These are phyloP conservation scores for Panagrolaimus sp. DNA, from an alignment of 1,140 invertebrate genomes.

Conservation along the genomic window DNA sequence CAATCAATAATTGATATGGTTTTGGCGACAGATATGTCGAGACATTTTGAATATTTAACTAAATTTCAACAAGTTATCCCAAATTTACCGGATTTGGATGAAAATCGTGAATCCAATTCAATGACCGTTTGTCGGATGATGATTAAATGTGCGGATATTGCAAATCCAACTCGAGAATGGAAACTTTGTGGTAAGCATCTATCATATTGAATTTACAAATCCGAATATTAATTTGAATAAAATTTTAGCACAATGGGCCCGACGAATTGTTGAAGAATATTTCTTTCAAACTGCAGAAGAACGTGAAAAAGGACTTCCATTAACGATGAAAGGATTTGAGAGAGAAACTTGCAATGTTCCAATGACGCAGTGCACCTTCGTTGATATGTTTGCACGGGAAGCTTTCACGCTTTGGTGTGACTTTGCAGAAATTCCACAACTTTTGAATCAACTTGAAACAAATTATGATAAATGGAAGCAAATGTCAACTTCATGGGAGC, in stretches of 20 bases:
- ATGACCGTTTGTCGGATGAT: conserved; percentile 58
- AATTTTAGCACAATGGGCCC: conserved; percentile 44
- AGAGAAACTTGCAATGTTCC: conserved; percentile 58
- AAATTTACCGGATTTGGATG: conserved; percentile 35
- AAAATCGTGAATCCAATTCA: conserved; percentile 53
- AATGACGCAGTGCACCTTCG: conserved; percentile 39
- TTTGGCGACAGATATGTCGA: conserved; percentile 53
- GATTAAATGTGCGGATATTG: conserved; percentile 59
- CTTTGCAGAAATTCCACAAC: conserved; percentile 53
- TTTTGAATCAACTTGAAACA: conserved; percentile 44
- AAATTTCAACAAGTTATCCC: conserved; percentile 53
- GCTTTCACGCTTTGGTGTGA: conserved; percentile 55
- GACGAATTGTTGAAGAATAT: conserved; percentile 58
- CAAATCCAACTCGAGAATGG: conserved; percentile 56
- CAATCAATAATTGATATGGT: conserved; percentile 59
- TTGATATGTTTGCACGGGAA: conserved; percentile 59
- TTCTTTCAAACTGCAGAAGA: conserved; percentile 57
- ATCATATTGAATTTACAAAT: too few species aligned
- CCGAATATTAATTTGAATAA: too few species aligned
- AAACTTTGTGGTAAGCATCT: conserved; percentile 46
- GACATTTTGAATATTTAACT: conserved; percentile 57
- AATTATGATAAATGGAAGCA: conserved; percentile 54
- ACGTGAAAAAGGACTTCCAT: conserved; percentile 50
- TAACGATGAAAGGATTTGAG: conserved; percentile 59
- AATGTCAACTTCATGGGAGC: conserved; percentile 40